Percentiles rank a stretch among this genome's conserved stretches.
Conservation (phyloP, 1,140 invertebrate species). For the Eumeta japonica region DNA sequence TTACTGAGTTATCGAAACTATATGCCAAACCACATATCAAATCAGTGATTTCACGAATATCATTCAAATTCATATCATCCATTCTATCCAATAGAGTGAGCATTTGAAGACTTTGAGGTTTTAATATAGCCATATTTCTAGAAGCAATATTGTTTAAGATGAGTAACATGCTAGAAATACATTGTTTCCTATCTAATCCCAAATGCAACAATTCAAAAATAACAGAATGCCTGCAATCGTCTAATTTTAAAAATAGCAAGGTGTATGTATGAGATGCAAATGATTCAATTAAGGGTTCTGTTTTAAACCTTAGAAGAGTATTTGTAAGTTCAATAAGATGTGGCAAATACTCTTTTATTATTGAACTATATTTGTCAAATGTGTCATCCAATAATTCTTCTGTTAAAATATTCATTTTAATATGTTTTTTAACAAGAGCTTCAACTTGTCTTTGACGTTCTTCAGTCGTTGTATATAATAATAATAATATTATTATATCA, state of each 20-base stretch:
- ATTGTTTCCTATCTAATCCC: conserved; percentile 35
- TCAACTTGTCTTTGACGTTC: conserved; percentile 44
- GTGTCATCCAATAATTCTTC: conserved; percentile 35
- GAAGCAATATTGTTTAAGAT: conserved; percentile 43
- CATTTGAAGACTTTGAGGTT: conserved; percentile 47
- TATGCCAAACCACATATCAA: conserved; percentile 49
- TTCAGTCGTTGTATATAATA: conserved; percentile 39
- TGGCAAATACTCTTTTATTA: conserved; percentile 40
- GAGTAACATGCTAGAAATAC: conserved; percentile 32
- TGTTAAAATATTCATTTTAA: conserved; percentile 38
- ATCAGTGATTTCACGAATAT: conserved; percentile 48
- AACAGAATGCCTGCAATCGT: conserved; percentile 34
- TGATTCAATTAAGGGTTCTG: conserved; percentile 30
- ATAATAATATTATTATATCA: conserved; percentile 46
- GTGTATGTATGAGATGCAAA: conserved; percentile 43
- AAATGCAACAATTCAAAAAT: conserved; percentile 39
- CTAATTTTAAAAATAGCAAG: conserved; percentile 38
- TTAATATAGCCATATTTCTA: conserved; percentile 39
- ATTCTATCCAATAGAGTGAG: conserved; percentile 41
- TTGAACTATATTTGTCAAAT: conserved; percentile 43
- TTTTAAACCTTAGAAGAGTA: conserved; percentile 32
- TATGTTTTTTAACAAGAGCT: conserved; percentile 38
- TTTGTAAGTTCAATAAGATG: conserved; percentile 37
- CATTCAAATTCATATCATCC: conserved; percentile 38
- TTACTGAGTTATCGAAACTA: conserved; percentile 39